phyloP scores from a whole-genome alignment of 2,888 invertebrate genomes.

The Xestia c-nigrum region DNA sequence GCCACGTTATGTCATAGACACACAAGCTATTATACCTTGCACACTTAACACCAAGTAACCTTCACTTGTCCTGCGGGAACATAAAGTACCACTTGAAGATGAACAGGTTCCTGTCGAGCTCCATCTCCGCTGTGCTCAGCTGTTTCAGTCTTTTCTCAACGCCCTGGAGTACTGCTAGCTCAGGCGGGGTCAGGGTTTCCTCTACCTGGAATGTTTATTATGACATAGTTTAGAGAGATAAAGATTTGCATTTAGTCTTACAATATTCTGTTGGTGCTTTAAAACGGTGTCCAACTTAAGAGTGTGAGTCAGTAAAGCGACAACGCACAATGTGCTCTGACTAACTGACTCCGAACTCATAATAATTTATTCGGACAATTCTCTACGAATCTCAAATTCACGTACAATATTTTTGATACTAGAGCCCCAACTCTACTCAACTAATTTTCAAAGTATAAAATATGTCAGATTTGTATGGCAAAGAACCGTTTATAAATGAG shows the following conservation, averaged over 20 bases:
- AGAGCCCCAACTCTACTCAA: background rate
- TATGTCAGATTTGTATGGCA: background rate
- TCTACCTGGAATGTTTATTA: slow-evolving; percentile 90
- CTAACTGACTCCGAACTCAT: background rate
- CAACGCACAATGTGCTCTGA: background rate
- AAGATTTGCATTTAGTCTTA: too few relatives aligned
- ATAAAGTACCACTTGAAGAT: slow-evolving; percentile 94
- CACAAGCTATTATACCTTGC: background rate
- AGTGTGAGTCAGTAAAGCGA: background rate
- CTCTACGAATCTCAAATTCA: background rate
- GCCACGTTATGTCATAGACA: background rate
- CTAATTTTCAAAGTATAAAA: background rate
- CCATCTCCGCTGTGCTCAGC: slow-evolving; percentile 94
- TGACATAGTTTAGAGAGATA: background rate
- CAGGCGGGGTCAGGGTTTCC: slow-evolving; percentile 96
- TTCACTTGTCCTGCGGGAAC: slow-evolving; percentile 72
- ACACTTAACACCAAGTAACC: background rate
- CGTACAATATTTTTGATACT: background rate
- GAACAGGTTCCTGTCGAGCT: slow-evolving; percentile 95
- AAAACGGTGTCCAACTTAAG: background rate
- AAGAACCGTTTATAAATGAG: background rate
- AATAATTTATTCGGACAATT: background rate
- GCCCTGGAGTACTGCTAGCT: slow-evolving; percentile 93
- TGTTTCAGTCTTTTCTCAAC: slow-evolving; percentile 94
- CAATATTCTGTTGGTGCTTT: too few relatives aligned